These are phyloP conservation scores for Desmodus rotundus DNA, from an alignment of 2,113 vertebrate genomes.

Conservation along the genomic window DNA sequence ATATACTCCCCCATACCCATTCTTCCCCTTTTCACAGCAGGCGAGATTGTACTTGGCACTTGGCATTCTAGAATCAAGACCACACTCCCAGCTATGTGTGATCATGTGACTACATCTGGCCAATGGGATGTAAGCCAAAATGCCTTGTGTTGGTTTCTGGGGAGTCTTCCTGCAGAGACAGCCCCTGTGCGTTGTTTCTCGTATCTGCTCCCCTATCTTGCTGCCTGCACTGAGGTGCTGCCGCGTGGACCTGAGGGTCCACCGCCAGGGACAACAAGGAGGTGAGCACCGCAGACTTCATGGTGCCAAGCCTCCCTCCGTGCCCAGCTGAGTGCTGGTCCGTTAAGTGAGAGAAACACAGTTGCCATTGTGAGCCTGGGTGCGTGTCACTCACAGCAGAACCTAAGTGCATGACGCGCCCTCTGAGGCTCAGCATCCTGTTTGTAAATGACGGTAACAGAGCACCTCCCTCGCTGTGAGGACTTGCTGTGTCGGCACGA, in stretches of 20 bases:
- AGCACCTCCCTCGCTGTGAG: background rate
- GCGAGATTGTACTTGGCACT: background rate
- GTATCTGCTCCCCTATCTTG: rapidly evolving
- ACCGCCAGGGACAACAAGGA: background rate
- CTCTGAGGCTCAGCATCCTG: background rate
- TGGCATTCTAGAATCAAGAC: background rate
- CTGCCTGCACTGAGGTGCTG: no score
- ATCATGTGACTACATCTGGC: background rate
- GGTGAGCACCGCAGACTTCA: background rate
- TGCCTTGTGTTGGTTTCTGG: background rate
- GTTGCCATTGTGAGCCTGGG: background rate
- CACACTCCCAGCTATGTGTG: background rate
- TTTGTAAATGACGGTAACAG: background rate
- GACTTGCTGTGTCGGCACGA: background rate
- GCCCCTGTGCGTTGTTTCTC: background rate
- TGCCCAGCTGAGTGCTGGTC: background rate
- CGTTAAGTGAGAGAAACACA: background rate
- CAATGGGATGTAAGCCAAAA: background rate
- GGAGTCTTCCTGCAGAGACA: background rate
- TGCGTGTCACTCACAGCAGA: background rate
- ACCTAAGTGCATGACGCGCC: background rate
- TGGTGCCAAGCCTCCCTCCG: rapidly evolving
- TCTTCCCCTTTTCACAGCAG: background rate
- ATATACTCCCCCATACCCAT: background rate
- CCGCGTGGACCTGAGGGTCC: background rate